Percentiles rank a stretch among this genome's conserved stretches.
These are phyloP conservation scores for Pristionchus arcanus DNA, from an alignment of 2,888 invertebrate species.

Conservation along the genomic window DNA sequence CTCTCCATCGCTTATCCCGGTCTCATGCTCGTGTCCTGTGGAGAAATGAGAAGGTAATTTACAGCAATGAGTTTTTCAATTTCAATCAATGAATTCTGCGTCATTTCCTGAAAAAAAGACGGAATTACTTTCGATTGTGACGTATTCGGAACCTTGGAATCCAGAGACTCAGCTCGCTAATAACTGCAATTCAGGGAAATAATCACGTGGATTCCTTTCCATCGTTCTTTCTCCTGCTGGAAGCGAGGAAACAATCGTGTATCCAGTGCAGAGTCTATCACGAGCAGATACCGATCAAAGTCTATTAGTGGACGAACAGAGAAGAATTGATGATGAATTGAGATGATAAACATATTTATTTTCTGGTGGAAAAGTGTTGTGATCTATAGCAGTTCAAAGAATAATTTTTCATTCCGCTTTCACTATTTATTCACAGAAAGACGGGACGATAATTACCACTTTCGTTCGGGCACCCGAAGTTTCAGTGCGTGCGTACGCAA, in stretches of 20 bases:
- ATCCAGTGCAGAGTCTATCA: background rate
- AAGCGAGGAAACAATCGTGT: background rate
- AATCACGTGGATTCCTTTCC: background rate
- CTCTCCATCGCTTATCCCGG: slow-evolving; percentile 9
- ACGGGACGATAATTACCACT: too few relatives aligned
- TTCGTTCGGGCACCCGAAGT: background rate
- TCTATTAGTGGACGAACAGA: background rate
- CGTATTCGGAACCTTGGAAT: background rate
- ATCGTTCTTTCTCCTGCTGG: background rate
- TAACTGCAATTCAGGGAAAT: background rate
- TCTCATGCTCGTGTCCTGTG: background rate
- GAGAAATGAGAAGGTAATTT: slow-evolving; percentile 7
- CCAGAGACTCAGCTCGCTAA: background rate
- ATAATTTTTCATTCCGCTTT: too few relatives aligned
- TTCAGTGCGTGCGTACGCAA: background rate
- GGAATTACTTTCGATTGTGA: background rate
- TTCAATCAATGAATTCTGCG: background rate
- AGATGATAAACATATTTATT: background rate
- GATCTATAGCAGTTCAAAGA: background rate
- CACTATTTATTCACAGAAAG: too few relatives aligned
- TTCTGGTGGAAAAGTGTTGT: background rate
- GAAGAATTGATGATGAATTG: background rate
- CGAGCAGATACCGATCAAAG: background rate
- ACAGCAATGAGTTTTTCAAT: background rate
- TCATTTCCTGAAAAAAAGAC: background rate